Evolutionary conservation across 2,113 vertebrate genomes (phyloP).

Genomic region (Campylorhamphus procurvoides): DNA sequence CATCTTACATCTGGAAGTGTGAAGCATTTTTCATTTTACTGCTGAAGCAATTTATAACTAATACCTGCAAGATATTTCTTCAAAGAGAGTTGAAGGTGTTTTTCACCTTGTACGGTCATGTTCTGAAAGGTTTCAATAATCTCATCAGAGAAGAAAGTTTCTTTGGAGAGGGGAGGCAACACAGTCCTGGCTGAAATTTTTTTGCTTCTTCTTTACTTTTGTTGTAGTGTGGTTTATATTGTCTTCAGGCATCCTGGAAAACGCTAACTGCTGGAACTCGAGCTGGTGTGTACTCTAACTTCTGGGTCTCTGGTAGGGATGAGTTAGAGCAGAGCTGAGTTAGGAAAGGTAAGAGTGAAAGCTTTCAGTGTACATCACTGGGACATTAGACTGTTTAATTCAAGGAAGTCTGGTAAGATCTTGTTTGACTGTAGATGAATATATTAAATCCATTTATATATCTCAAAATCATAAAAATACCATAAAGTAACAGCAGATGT

Average conservation of each 20-base stretch:
- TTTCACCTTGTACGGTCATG: neutral
- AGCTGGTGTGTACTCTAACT: neutral
- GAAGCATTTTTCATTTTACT: slow-evolving; percentile 16
- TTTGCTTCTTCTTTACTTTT: neutral
- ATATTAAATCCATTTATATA: neutral
- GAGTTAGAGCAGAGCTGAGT: neutral
- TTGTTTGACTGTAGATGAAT: neutral
- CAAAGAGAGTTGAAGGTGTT: neutral
- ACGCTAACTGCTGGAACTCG: neutral
- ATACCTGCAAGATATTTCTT: slow-evolving; percentile 22
- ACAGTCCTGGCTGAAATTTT: neutral
- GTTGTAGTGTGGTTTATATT: neutral
- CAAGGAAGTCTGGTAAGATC: neutral
- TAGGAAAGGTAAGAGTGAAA: neutral
- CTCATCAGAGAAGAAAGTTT: neutral
- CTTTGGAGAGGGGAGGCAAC: neutral
- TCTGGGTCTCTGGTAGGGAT: neutral
- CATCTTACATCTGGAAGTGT: neutral
- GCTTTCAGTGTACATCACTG: neutral
- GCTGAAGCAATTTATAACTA: neutral
- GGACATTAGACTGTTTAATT: neutral
- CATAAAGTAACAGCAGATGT: neutral
- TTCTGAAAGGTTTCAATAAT: neutral
- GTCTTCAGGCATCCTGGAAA: neutral
- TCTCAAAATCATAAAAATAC: neutral